Base-by-base conservation (phyloP, 64 coral and sea anemone species). In the Cladopsammia gracilis region DNA sequence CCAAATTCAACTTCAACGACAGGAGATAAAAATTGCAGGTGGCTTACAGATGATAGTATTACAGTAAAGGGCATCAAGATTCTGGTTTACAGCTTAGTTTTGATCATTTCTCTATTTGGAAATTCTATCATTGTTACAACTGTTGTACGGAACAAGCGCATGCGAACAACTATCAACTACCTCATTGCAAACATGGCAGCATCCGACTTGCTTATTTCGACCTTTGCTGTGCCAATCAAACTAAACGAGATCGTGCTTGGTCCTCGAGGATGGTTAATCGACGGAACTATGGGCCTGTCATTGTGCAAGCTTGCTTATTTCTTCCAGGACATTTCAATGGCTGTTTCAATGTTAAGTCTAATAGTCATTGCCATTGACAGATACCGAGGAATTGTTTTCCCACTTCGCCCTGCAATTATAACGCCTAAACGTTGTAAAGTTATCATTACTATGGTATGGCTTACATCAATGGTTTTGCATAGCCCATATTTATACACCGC, bases 131-230 rank as follows among this genome's bases (percentile, higher is more conserved):
- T 89, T 5, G 42, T 94, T 10, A 54, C 54, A 19, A 83, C 81
- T 19, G 60, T 87, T 46, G 76, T 18, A 19, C 67, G 44, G 66
- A 81, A 88, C 54, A 57, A 13, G 54, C 7, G 54, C 0, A 57
- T 57, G 54, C 54, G 54, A 13, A 57, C 54, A 13, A 57, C 54
- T 57, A 13, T 57, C 7, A 57, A 57, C 54, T 57, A 10, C 54
- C 54, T 57, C 54, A 57, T 89, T 44, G 92, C 86, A 6, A 94
- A 94, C 14, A 94, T 94, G 92, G 92, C 92, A 10, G n/a, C 61
- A 61, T 80, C 74, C 10, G 92, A 93, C 54, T 57, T 57, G 54
- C 2, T 57, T 57, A 13, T 57, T 57, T 57, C 54, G 7, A 13
- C 13, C 54, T 81, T 94, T 25, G 85, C 92, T 13, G 65, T 94